Conservation (phyloP, 2,113 vertebrate species). For the Ceyx margarethae region DNA sequence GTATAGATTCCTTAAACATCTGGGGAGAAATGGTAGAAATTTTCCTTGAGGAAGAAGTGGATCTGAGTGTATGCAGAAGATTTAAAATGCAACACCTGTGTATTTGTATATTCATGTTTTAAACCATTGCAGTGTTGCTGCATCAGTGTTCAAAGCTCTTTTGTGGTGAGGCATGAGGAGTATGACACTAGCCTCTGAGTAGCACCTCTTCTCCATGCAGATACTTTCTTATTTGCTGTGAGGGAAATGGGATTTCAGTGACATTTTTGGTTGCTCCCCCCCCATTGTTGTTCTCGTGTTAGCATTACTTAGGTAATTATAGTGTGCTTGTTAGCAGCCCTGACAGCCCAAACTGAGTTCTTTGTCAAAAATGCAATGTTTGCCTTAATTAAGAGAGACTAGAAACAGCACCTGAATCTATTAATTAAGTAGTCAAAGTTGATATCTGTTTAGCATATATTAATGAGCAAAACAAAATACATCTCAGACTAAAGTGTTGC, state of each 20-base stretch:
- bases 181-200: neutral
- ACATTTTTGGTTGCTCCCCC: neutral
- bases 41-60: neutral
- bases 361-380: constrained; percentile 17
- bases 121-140: neutral
- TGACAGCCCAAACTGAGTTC: constrained; percentile 33
- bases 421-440: constrained; percentile 50
- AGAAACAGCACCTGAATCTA: constrained; percentile 47
- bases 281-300: neutral
- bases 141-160: neutral
- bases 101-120: neutral
- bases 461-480: constrained; percentile 16
- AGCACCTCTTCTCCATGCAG: neutral
- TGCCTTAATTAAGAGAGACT: constrained; percentile 41
- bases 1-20: neutral
- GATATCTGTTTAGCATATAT: constrained; percentile 7
- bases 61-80: neutral
- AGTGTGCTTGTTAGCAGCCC: neutral
- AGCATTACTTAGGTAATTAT: constrained; percentile 32
- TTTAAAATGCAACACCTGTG: neutral
- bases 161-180: neutral
- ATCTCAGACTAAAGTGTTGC: neutral
- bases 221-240: neutral
- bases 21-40: neutral
- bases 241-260: neutral